A percentile compares a stretch with the other conserved stretches of the same genome.
Evolutionary conservation across 2,113 vertebrate species (phyloP).

Genomic region (Thymallus thymallus): DNA sequence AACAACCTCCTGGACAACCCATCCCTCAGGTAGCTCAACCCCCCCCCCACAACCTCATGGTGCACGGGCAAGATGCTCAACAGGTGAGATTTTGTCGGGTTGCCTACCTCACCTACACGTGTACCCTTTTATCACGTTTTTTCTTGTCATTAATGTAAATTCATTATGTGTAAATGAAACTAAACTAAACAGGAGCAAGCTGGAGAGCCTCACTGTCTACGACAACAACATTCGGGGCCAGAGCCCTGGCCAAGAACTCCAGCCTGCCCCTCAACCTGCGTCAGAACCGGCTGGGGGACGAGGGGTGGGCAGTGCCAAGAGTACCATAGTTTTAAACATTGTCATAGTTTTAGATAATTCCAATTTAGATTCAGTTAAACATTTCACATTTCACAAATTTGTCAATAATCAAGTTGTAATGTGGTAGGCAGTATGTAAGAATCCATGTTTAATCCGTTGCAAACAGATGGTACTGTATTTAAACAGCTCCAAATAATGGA

Average conservation of each 20-base stretch:
- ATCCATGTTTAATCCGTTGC: background rate
- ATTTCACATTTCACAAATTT: too few relatives aligned
- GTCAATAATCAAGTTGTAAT: too few relatives aligned
- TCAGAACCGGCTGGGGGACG: conserved; percentile 82
- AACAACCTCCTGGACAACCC: conserved; percentile 81
- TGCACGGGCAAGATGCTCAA: conserved; percentile 80
- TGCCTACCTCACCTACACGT: too few relatives aligned
- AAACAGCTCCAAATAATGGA: background rate
- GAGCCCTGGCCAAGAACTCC: conserved; percentile 78
- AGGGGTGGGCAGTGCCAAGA: conserved; percentile 73
- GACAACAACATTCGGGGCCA: conserved; percentile 80
- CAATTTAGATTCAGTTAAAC: too few relatives aligned
- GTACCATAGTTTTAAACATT: background rate
- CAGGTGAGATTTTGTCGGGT: conserved; percentile 6
- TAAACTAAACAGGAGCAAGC: conserved; percentile 49
- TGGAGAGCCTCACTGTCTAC: conserved; percentile 77
- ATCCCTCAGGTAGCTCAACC: conserved; percentile 79
- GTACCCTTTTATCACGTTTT: too few relatives aligned
- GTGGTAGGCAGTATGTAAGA: too few relatives aligned
- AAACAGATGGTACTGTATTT: background rate
- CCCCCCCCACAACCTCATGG: conserved; percentile 92
- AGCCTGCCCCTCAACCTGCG: conserved; percentile 81
- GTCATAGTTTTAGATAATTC: conserved; percentile 56
- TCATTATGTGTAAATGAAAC: too few relatives aligned
- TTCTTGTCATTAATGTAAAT: too few relatives aligned